These are phyloP conservation scores for Calosoma granatense DNA, from an alignment of 1,140 invertebrate species.

Conservation along the genomic window DNA sequence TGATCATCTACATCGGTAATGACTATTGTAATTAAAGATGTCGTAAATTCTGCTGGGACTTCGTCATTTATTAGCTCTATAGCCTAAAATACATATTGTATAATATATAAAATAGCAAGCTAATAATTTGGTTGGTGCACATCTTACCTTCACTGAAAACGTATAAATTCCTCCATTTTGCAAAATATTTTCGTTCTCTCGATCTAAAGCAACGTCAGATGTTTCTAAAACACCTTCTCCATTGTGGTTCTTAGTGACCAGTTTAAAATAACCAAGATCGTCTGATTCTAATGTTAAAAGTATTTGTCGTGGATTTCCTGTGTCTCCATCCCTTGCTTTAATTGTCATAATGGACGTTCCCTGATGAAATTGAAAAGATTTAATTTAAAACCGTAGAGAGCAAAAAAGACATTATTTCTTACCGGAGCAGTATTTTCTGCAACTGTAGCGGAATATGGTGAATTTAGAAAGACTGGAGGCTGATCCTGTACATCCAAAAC, in stretches of 20 bases:
- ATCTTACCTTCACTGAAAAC: slow-evolving; percentile 51
- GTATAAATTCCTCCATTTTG: slow-evolving; percentile 70
- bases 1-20: slow-evolving; percentile 80
- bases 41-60: slow-evolving; percentile 53
- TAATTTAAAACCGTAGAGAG: no score
- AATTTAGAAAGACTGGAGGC: slow-evolving; percentile 65
- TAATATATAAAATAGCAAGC: no score
- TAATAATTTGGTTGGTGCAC: not conserved
- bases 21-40: slow-evolving; percentile 63
- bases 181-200: slow-evolving; percentile 60
- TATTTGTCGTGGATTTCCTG: slow-evolving; percentile 56
- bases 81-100: slow-evolving; percentile 39
- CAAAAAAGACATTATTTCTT: slow-evolving; percentile 21
- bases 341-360: slow-evolving; percentile 54
- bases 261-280: slow-evolving; percentile 53
- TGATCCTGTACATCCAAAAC: slow-evolving; percentile 73
- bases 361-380: slow-evolving; percentile 19
- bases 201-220: slow-evolving; percentile 52
- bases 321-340: slow-evolving; percentile 64
- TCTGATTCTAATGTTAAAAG: slow-evolving; percentile 57
- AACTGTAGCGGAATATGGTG: slow-evolving; percentile 64
- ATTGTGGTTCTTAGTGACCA: slow-evolving; percentile 40
- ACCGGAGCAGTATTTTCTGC: slow-evolving; percentile 58
- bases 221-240: slow-evolving; percentile 49
- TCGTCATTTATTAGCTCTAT: slow-evolving; percentile 64